Evolutionary conservation across 2,888 invertebrate genomes (phyloP).

Genomic region (Drosophila buzzatii): DNA sequence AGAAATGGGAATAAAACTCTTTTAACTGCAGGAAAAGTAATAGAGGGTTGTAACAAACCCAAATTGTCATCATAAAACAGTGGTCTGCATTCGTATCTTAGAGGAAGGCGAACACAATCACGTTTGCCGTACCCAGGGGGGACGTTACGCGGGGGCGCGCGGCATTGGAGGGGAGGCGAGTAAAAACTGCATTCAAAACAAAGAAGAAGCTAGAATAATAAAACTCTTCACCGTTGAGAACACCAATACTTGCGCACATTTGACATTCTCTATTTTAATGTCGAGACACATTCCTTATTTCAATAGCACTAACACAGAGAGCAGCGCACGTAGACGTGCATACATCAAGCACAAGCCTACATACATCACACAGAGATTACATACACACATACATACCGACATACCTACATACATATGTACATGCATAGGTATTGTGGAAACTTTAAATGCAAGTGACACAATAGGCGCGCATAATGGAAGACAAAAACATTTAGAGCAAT

Average conservation of each 20-base stretch:
- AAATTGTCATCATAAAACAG: slow-evolving; percentile 64
- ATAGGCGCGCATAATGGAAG: slow-evolving; percentile 70
- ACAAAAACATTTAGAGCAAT: slow-evolving; percentile 71
- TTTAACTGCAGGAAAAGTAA: slow-evolving; percentile 54
- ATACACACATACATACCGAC: background rate
- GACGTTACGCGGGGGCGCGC: background rate
- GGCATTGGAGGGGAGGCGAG: slow-evolving; percentile 10
- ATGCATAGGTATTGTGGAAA: slow-evolving; percentile 56
- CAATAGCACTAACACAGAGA: slow-evolving; percentile 41
- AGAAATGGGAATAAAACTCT: slow-evolving; percentile 24
- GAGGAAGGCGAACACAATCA: slow-evolving; percentile 49
- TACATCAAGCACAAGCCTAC: slow-evolving; percentile 7
- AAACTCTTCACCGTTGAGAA: slow-evolving; percentile 40
- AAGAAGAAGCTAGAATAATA: slow-evolving; percentile 58
- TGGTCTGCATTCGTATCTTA: slow-evolving; percentile 51
- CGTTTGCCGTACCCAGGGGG: slow-evolving; percentile 23
- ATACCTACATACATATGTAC: slow-evolving; percentile 7
- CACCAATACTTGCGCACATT: slow-evolving; percentile 60
- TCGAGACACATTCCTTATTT: slow-evolving; percentile 56
- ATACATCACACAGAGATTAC: slow-evolving; percentile 13
- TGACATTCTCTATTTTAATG: slow-evolving; percentile 63
- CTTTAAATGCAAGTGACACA: slow-evolving; percentile 72
- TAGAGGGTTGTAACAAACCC: slow-evolving; percentile 57
- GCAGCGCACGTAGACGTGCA: slow-evolving; percentile 12
- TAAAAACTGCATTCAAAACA: slow-evolving; percentile 58